Evolutionary conservation across 2,888 invertebrate genomes (phyloP), one percentile per base, ranked within the genome.

Genomic region (Caenorhabditis sp.): DNA sequence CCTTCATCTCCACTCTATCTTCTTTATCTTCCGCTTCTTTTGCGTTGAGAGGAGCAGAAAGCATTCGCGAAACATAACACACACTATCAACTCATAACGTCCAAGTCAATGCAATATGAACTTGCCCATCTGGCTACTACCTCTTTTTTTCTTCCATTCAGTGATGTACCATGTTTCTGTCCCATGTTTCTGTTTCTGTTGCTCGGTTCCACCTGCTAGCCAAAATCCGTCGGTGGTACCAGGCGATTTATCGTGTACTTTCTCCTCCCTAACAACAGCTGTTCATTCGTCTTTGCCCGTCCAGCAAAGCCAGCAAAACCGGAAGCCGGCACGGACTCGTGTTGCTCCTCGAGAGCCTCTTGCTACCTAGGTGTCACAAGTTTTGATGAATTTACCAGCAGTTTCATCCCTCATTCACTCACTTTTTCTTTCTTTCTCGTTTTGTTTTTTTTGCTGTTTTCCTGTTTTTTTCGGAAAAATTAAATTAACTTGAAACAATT

Each of bases 281-380:
- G 76, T 65, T 67, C 60, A 5, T 62, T n/a, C n/a, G n/a, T n/a
- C n/a, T n/a, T n/a, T n/a, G n/a, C n/a, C n/a, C n/a, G n/a, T n/a
- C n/a, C n/a, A n/a, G n/a, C n/a, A n/a, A n/a, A n/a, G n/a, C n/a
- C n/a, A n/a, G n/a, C n/a, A 60, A 51, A 61, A 67, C 76, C 67
- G 76, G 67, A 76, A 61, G 58, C 40, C 58, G 37, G 58, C 56
- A 47, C 64, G 20, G 51, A 51, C 65, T 40, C 40, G 71, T 55
- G 28, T 47, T 55, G 62, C 56, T 55, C 40, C 40, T 22, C 32
- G 32, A 15, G 58, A 32, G 4, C 26, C 32, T 26, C 35, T 26
- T 47, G 44, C 44, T 51, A n/a, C 32, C 40, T 32, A 61, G 61
- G 76, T 76, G 76, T 76, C 76, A 67, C 76, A 76, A 76, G 76